Percentiles rank a stretch among this genome's conserved stretches.
phyloP scores from a whole-genome alignment of 2,113 vertebrate species.

The Abramis brama region DNA sequence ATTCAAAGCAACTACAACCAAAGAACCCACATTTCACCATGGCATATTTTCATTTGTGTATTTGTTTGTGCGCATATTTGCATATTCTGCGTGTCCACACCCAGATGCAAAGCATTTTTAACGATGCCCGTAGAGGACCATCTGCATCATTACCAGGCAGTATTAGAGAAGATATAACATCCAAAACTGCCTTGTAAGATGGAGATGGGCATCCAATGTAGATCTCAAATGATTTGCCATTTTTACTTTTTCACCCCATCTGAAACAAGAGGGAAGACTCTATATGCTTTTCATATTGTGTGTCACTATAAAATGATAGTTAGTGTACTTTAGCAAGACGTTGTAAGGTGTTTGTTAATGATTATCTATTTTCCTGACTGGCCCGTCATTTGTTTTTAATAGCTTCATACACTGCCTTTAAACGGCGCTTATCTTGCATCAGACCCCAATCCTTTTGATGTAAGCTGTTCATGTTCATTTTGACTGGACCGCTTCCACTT shows the following conservation, averaged over 20 bases:
- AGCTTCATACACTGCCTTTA: background rate
- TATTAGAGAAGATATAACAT: constrained; percentile 87
- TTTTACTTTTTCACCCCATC: background rate
- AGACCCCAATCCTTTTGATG: background rate
- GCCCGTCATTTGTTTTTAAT: constrained; percentile 1
- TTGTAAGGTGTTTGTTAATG: constrained; percentile 24
- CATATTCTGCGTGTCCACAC: constrained; percentile 2
- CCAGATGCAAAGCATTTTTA: background rate
- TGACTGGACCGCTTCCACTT: background rate
- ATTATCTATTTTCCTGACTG: background rate
- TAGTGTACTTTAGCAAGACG: background rate
- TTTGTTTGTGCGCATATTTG: constrained; percentile 24
- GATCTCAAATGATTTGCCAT: background rate
- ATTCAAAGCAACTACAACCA: background rate
- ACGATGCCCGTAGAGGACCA: constrained; percentile 73
- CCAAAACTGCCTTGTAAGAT: constrained; percentile 96
- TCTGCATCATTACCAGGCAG: constrained; percentile 96
- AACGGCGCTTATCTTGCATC: background rate
- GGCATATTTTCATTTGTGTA: background rate
- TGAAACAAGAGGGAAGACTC: background rate
- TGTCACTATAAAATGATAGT: background rate
- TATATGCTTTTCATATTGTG: background rate
- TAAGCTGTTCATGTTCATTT: background rate
- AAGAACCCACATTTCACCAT: background rate
- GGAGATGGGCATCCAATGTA: constrained; percentile 73